Conservation (phyloP, 1,140 invertebrate genomes). For the Tetramorium parvispinum region DNA sequence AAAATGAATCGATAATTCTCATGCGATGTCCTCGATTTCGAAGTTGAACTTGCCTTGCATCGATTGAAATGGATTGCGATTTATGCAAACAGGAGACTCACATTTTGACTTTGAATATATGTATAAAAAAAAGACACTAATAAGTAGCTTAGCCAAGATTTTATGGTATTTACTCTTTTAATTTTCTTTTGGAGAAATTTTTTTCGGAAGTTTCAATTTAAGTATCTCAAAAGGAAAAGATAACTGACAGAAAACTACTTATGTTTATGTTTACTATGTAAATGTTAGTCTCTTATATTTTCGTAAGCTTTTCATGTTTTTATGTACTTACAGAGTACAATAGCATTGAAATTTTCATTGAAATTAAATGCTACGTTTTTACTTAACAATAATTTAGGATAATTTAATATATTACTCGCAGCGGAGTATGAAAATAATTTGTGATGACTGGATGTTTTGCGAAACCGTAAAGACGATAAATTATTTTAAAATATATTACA, state of each 20-base stretch:
- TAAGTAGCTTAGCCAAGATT: background rate
- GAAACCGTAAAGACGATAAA: background rate
- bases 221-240: background rate
- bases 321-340: background rate
- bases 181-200: background rate
- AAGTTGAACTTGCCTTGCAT: constrained; percentile 20
- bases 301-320: background rate
- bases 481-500: background rate
- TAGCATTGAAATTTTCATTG: background rate
- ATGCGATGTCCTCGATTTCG: constrained; percentile 51
- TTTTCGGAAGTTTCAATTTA: background rate
- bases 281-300: background rate
- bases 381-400: background rate
- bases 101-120: background rate
- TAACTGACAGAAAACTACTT: background rate
- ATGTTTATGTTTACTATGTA: too few relatives aligned
- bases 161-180: background rate
- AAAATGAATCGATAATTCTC: constrained; percentile 54
- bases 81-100: background rate
- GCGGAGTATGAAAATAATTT: background rate
- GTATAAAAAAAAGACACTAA: background rate
- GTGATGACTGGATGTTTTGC: background rate
- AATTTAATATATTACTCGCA: background rate
- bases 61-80: constrained; percentile 19
- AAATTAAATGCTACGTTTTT: background rate